Conservation (phyloP, 2,113 vertebrate genomes). For the Halichoerus grypus region DNA sequence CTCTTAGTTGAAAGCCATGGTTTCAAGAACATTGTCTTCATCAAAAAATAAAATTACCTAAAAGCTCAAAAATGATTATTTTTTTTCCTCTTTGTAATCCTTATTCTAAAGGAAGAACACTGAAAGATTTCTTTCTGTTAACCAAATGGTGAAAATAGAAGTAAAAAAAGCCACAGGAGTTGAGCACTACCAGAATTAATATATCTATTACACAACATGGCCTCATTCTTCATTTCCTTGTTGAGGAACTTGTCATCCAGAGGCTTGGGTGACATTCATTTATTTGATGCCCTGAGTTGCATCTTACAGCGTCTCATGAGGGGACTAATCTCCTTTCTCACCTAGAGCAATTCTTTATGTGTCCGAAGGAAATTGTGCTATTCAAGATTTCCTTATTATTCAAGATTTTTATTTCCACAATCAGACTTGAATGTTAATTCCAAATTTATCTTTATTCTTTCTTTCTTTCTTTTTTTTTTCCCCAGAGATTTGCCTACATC, state of each 20-base stretch:
- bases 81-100: neutral
- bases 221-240: neutral
- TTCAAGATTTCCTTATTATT: neutral
- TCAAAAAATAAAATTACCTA: neutral
- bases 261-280: neutral
- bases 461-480: neutral
- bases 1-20: neutral
- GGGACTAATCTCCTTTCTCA: too few relatives aligned
- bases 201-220: too few relatives aligned
- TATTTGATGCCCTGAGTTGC: neutral
- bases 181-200: neutral
- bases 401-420: neutral
- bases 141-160: neutral
- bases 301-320: neutral
- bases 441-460: neutral
- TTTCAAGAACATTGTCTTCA: neutral
- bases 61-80: neutral
- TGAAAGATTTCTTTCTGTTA: neutral
- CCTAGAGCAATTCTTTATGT: neutral
- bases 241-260: neutral
- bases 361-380: neutral
- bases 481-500: neutral
- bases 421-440: neutral
- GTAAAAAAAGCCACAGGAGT: neutral
- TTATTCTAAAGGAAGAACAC: neutral